Evolutionary conservation across 2,113 vertebrate species (phyloP), one percentile per base, ranked within the genome.

Genomic region (Symphodus melops): DNA sequence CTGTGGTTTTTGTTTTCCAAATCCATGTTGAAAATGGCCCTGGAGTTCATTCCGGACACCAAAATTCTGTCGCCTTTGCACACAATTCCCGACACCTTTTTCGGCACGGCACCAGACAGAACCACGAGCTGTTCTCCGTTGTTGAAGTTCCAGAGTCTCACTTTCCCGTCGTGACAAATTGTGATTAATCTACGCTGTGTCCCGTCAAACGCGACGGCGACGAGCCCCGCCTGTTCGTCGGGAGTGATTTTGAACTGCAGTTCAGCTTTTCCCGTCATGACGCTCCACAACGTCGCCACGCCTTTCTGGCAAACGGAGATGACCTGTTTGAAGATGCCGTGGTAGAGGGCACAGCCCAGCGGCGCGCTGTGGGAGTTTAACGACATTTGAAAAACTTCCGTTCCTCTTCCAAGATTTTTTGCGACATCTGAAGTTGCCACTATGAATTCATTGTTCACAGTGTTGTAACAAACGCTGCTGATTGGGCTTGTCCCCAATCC

Each of bases 71-170:
- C 1, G 0, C 73, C n/a, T 0, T 1, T 8, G 21, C 44, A 64
- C 4, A 82, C 3, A 0, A 84, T 13, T 17, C 12, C 21, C 1
- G 51, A 77, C 17, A 84, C 68, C 1, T 33, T 13, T 0, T n/a
- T 23, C 2, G 44, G 69, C 2, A 88, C 1, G 0, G 5, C 42
- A 1, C 67, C 8, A 0, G 58, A 19, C 7, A 23, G 14, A 3
- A 33, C 28, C 0, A 2, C 0, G 1, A 81, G 39, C n/a, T 58
- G 3, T 14, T 1, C 0, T 16, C 80, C 77, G 0, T 6, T 78
- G 62, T 65, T 85, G 5, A 75, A 78, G 39, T 83, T 81, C 83
- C 80, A 87, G 2, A 75, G 1, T 44, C 14, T 75, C 0, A 85
- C 11, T 63, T 33, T 60, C 4, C 77, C 14, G 33, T 66, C 28